Evolutionary conservation across 2,113 vertebrate genomes (phyloP).

Genomic region (Bos taurus): ARS-UCD2.0 NC_037336.1:77097001-77097500

Average conservation of each 20-base stretch:
- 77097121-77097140: background rate
- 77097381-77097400: background rate
- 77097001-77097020: background rate
- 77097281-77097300: background rate
- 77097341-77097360: background rate
- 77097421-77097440: background rate
- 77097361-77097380: constrained; percentile 10
- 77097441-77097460: constrained; percentile 17
- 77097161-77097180: constrained; percentile 54
- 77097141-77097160: background rate
- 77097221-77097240: background rate
- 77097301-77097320: background rate
- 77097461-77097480: background rate
- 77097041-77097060: background rate
- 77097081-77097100: background rate
- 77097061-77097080: background rate
- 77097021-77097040: background rate
- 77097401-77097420: constrained; percentile 27
- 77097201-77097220: background rate
- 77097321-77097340: background rate
- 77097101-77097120: background rate
- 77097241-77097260: background rate
- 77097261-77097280: background rate
- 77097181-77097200: background rate
- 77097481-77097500: background rate